Evolutionary conservation across 1,140 invertebrate genomes (phyloP).

Genomic region (Caerostris extrusa): DNA sequence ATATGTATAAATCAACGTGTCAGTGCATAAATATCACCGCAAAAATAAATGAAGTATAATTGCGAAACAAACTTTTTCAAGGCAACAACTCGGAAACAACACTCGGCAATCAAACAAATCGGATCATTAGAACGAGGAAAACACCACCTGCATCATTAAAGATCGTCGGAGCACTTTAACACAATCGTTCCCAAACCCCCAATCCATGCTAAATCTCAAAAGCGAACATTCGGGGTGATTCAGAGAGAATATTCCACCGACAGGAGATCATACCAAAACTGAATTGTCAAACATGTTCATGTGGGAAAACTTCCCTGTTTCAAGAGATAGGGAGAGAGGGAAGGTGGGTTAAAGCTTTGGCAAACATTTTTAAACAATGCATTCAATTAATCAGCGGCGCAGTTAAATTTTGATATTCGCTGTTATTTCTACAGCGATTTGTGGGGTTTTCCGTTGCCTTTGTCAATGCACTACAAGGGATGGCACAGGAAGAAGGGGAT

Average conservation of each 20-base stretch:
- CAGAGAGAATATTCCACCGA: no score
- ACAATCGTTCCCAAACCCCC: no score
- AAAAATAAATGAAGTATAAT: no score
- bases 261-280: background rate
- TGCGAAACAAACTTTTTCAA: no score
- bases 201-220: background rate
- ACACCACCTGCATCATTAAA: no score
- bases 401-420: constrained; percentile 58
- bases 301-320: background rate
- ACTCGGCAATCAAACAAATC: no score
- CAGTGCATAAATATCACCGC: no score
- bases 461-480: background rate
- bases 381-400: constrained; percentile 18
- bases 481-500: background rate
- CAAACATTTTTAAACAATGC: constrained; percentile 50
- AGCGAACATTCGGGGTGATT: background rate
- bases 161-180: no score
- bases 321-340: background rate
- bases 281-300: constrained; percentile 11
- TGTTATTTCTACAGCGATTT: constrained; percentile 5
- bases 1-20: no score
- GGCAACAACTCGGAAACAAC: no score
- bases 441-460: constrained; percentile 3
- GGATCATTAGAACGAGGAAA: no score
- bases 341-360: no score